These are phyloP conservation scores for Hemithea aestivaria DNA, from an alignment of 2,888 invertebrate species.

Conservation along the genomic window DNA sequence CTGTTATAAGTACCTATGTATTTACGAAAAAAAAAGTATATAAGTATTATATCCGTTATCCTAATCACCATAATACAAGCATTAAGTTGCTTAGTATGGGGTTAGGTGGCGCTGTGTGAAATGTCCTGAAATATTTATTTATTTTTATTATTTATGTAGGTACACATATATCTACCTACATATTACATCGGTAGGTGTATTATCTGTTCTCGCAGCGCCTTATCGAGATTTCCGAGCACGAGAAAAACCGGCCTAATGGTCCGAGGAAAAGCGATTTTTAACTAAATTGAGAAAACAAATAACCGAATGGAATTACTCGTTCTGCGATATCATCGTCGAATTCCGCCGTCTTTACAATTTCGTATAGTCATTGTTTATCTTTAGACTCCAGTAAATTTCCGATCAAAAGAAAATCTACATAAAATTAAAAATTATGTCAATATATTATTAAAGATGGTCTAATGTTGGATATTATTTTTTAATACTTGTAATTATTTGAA, in stretches of 20 bases:
- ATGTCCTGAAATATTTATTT: too few relatives aligned
- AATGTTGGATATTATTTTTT: too few relatives aligned
- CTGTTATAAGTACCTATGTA: too few relatives aligned
- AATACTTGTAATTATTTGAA: too few relatives aligned
- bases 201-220: slow-evolving; percentile 19
- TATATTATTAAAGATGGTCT: too few relatives aligned
- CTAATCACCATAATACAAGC: too few relatives aligned
- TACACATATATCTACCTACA: too few relatives aligned
- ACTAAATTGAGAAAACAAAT: slow-evolving; percentile 22
- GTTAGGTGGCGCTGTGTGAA: too few relatives aligned
- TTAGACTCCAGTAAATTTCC: slow-evolving; percentile 1
- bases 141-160: too few relatives aligned
- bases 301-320: slow-evolving; percentile 13
- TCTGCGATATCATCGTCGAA: slow-evolving; percentile 12
- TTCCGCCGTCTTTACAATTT: neutral
- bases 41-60: too few relatives aligned
- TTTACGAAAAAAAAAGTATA: too few relatives aligned
- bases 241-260: slow-evolving; percentile 34
- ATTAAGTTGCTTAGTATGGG: too few relatives aligned
- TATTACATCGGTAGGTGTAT: slow-evolving; percentile 14
- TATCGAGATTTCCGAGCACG: slow-evolving; percentile 16
- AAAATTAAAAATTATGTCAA: neutral
- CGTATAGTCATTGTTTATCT: slow-evolving; percentile 5
- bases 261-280: slow-evolving; percentile 24
- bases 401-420: slow-evolving; percentile 1